Evolutionary conservation across 2,888 invertebrate species (phyloP).

Genomic region (Azorinus chamasolen): DNA sequence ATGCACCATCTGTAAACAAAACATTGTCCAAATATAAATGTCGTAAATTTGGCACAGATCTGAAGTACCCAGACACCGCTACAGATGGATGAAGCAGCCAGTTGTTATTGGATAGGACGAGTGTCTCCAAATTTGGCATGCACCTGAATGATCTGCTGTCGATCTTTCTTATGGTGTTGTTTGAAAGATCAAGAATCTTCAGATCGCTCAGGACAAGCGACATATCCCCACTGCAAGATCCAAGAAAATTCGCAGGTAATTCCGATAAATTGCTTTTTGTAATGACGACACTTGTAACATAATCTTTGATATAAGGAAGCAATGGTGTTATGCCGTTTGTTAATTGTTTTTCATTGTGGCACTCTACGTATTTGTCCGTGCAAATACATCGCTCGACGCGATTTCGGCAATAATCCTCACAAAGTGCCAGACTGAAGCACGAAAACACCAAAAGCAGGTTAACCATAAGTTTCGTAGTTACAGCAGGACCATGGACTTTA

Average conservation of each 20-base stretch:
- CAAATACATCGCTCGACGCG: too few species aligned
- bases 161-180: conserved; percentile 63
- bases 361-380: too few species aligned
- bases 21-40: conserved; percentile 64
- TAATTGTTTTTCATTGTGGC: too few species aligned
- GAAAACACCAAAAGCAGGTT: too few species aligned
- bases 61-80: conserved; percentile 62
- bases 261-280: conserved; percentile 61
- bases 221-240: conserved; percentile 52
- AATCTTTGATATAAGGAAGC: too few species aligned
- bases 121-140: conserved; percentile 46
- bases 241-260: conserved; percentile 63
- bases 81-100: conserved; percentile 31
- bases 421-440: too few species aligned
- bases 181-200: conserved; percentile 55
- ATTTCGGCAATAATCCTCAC: too few species aligned
- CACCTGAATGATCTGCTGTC: conserved; percentile 72
- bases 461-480: too few species aligned
- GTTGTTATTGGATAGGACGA: too few species aligned
- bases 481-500: too few species aligned
- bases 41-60: conserved; percentile 43
- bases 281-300: conserved; percentile 14
- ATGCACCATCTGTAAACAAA: conserved; percentile 53
- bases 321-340: too few species aligned
- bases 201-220: conserved; percentile 35